phyloP scores from a whole-genome alignment of 37 sponge, comb jelly and placozoan species.

The Halichondria panicea region DNA sequence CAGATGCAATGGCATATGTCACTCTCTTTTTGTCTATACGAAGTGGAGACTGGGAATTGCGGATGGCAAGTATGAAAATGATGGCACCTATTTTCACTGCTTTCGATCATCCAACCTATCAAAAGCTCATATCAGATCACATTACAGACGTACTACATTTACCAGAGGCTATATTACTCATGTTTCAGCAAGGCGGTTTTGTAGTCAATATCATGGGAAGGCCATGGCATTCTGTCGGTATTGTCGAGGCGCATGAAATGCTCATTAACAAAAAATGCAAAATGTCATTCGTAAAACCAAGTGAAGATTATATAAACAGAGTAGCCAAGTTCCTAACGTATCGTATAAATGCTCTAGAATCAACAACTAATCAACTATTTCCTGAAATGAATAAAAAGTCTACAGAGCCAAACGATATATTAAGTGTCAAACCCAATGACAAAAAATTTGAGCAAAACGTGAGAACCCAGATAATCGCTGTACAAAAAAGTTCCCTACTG shows the following conservation, averaged over 20 bases:
- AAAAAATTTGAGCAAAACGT: background rate
- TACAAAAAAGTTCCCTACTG: background rate
- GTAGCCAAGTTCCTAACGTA: conserved; percentile 5
- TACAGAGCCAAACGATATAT: too few species aligned
- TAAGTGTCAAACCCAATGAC: too few species aligned
- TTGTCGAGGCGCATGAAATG: conserved; percentile 22
- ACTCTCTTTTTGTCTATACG: conserved; percentile 21
- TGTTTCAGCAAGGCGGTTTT: conserved; percentile 21
- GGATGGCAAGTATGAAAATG: conserved; percentile 25
- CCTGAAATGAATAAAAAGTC: background rate
- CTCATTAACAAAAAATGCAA: conserved; percentile 11
- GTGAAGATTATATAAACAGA: conserved; percentile 10
- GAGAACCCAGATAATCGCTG: background rate
- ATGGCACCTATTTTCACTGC: conserved; percentile 38
- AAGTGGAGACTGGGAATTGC: conserved; percentile 27
- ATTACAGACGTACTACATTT: background rate
- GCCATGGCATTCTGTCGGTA: conserved; percentile 16
- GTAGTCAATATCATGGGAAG: conserved; percentile 9
- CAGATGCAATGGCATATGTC: conserved; percentile 30
- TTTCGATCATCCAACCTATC: conserved; percentile 22
- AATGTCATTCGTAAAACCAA: conserved; percentile 6
- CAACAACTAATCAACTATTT: background rate
- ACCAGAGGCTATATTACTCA: background rate
- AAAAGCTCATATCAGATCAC: conserved; percentile 16
- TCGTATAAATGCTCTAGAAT: background rate